Evolutionary conservation across 2,797 vertebrate species (phyloP), one percentile per base, ranked within the genome.

Genomic region (Pampus argenteus): DNA sequence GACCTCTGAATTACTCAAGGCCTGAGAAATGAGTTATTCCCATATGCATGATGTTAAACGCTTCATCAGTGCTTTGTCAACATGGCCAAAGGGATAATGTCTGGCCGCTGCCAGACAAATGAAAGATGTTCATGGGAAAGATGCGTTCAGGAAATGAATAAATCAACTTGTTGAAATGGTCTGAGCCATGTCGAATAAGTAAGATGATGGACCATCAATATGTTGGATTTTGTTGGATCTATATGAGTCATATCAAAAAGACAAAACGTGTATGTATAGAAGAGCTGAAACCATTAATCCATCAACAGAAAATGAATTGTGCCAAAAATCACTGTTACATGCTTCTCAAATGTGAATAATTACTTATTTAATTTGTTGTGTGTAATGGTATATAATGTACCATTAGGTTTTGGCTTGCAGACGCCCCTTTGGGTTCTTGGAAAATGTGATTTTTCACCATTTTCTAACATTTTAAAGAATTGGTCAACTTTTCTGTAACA

Each of bases 11-110:
- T 76, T 62, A 80, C 74, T 82, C 9, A 1, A 66, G 59, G 55
- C 73, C 59, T 83, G 78, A 88, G 86, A 90, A 90, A 67, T 78
- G 17, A 85, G 63, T 70, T 29, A 9, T 88, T 91, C 75, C 75
- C 85, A 82, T 83, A 66, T 82, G 66, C 34, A 13, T 52, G 25
- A 71, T 66, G 76, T 68, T 71, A 47, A 68, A 64, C 6, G 9
- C 63, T 70, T 84, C 20, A 72, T 84, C 71, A 75, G 23, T 0
- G 36, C 52, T 34, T 77, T 76, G 68, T 84, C 75, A 70, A 54
- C 40, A 9, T 0, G 3, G 42, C 34, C 1, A 15, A 42, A 51
- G 54, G 44, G 50, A 51, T 38, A 48, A 47, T 45, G 40, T 15
- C 40, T 0, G 8, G 6, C 7, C 38, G 25, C 57, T 45, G 70